A percentile compares a stretch with the other conserved stretches of the same genome.
Conservation (phyloP, 2,888 invertebrate genomes). For the Lepeophtheirus nordmannii region DNA sequence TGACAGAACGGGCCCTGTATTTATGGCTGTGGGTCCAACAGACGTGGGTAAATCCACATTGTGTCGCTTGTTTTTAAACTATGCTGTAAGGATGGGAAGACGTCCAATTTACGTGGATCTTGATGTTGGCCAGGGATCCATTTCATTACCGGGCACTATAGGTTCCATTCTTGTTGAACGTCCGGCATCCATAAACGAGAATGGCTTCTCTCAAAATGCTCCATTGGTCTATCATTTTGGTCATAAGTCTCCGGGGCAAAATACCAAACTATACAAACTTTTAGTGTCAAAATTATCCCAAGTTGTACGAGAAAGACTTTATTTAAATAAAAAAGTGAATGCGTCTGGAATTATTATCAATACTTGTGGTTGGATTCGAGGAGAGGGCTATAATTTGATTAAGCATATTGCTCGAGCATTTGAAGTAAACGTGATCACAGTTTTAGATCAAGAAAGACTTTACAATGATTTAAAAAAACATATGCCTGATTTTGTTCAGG, state of each 20-base stretch:
- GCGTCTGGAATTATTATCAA: slow-evolving; percentile 84
- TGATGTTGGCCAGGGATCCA: slow-evolving; percentile 85
- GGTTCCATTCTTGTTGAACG: slow-evolving; percentile 78
- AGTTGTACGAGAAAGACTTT: slow-evolving; percentile 30
- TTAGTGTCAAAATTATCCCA: slow-evolving; percentile 53
- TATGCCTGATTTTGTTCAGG: slow-evolving; percentile 81
- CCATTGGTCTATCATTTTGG: slow-evolving; percentile 89
- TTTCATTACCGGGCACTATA: slow-evolving; percentile 79
- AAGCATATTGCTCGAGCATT: slow-evolving; percentile 79
- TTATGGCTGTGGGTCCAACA: slow-evolving; percentile 79
- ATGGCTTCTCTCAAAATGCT: slow-evolving; percentile 83
- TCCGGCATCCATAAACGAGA: slow-evolving; percentile 70
- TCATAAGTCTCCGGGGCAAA: slow-evolving; percentile 56
- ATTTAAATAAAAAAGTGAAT: slow-evolving; percentile 32
- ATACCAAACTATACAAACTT: slow-evolving; percentile 65
- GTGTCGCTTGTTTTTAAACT: slow-evolving; percentile 57
- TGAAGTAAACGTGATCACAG: slow-evolving; percentile 81
- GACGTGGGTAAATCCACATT: slow-evolving; percentile 95
- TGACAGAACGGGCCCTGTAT: slow-evolving; percentile 58
- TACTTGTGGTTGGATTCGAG: slow-evolving; percentile 94
- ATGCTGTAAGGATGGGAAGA: slow-evolving; percentile 51
- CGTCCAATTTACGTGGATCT: slow-evolving; percentile 79
- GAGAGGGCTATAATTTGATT: slow-evolving; percentile 68
- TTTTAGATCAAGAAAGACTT: slow-evolving; percentile 85
- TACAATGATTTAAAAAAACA: slow-evolving; percentile 85